A percentile compares a stretch with the other conserved stretches of the same genome.
phyloP scores from a whole-genome alignment of 2,888 invertebrate species.

The Drosophila crucigera region DNA sequence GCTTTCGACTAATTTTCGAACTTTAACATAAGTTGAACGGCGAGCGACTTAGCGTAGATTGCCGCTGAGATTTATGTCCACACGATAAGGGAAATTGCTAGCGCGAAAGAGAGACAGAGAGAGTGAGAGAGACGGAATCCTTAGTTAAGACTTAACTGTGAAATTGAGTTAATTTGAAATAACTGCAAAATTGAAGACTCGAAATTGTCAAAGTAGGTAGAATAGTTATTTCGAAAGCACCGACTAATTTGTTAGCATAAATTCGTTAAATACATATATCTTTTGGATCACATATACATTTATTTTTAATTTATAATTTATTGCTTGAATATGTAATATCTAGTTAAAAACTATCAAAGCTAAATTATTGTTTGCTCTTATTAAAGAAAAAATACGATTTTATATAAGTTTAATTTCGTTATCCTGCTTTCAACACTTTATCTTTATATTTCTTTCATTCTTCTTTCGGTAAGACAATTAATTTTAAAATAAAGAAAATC shows the following conservation, averaged over 20 bases:
- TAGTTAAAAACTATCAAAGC: neutral
- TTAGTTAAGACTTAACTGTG: neutral
- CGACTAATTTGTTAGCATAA: neutral
- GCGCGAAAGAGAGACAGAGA: neutral
- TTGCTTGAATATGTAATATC: too few relatives aligned
- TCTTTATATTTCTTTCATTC: constrained; percentile 9
- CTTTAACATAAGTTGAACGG: constrained; percentile 70
- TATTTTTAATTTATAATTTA: too few relatives aligned
- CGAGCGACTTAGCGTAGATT: constrained; percentile 47
- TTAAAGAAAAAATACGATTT: neutral
- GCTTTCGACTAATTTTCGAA: constrained; percentile 75
- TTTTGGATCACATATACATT: too few relatives aligned
- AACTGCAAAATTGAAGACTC: neutral
- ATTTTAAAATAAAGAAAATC: too few relatives aligned
- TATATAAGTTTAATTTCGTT: neutral
- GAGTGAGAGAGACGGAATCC: neutral
- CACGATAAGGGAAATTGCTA: constrained; percentile 9
- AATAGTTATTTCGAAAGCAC: neutral
- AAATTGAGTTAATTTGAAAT: constrained; percentile 7
- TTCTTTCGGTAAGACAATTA: too few relatives aligned
- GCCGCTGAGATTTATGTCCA: constrained; percentile 49
- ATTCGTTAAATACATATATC: too few relatives aligned
- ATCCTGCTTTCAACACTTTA: neutral
- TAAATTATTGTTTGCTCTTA: neutral
- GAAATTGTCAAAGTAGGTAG: too few relatives aligned